A percentile compares a stretch with the other conserved stretches of the same genome.
These are phyloP conservation scores for Nansenia antarctica DNA, from an alignment of 2,113 vertebrate genomes.

Conservation along the genomic window DNA sequence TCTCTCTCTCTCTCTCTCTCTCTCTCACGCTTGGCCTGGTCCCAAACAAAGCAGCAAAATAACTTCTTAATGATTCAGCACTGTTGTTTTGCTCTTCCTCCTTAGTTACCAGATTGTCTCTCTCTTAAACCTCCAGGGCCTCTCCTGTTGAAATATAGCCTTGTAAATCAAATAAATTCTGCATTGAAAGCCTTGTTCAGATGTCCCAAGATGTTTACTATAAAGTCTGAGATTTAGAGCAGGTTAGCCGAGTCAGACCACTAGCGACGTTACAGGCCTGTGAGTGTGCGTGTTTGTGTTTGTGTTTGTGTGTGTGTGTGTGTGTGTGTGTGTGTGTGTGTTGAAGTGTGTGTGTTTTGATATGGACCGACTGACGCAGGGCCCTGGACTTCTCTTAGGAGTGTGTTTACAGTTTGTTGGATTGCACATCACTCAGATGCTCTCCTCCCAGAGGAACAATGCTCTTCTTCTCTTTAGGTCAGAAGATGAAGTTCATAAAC, in stretches of 20 bases:
- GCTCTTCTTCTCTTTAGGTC: conserved; percentile 64
- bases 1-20: not conserved
- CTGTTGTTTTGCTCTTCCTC: conserved; percentile 74
- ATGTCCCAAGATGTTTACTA: conserved; percentile 76
- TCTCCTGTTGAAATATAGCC: conserved; percentile 66
- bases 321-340: conserved; percentile 17
- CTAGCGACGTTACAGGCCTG: conserved; percentile 14
- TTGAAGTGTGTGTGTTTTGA: not conserved
- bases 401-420: conserved; percentile 67
- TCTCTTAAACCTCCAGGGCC: conserved; percentile 65
- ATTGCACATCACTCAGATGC: conserved; percentile 47
- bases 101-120: conserved; percentile 72
- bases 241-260: conserved; percentile 64
- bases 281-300: conserved; percentile 11
- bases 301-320: conserved; percentile 18
- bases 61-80: conserved; percentile 76
- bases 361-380: no score
- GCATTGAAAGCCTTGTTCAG: conserved; percentile 66
- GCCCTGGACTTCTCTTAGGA: conserved; percentile 44
- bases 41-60: conserved; percentile 77
- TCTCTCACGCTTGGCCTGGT: conserved; percentile 46
- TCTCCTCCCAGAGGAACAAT: conserved; percentile 66
- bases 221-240: conserved; percentile 76
- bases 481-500: conserved; percentile 59
- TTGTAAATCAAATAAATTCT: conserved; percentile 70